Base-by-base conservation (phyloP, 2,797 vertebrate genomes). In the Varecia variegata region DNA sequence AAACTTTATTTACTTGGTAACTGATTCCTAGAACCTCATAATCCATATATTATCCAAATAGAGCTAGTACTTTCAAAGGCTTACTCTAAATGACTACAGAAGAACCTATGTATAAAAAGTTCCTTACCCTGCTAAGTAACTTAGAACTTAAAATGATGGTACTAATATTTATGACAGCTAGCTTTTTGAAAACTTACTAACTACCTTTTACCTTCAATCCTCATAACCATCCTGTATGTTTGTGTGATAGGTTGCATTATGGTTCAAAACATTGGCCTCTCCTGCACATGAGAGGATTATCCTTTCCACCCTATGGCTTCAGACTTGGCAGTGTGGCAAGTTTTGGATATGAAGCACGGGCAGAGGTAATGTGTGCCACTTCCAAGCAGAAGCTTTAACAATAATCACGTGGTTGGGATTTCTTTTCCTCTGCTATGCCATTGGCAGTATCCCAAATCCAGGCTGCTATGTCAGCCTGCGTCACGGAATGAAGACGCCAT, bases 121-220 rank as follows among this genome's bases (percentile, higher is more conserved):
- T 58, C 43, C 15, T 80, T 81, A 73, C 40, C 40, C 62, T 73
- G 38, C n/a, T 80, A 35, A 73, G 32, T 74, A 38, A 58, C 32
- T 86, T 88, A 90, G 62, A 94, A 84, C 58, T 80, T 92, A 84
- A 86, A 71, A 74, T 77, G 54, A 58, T 81, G 60, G 27, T 17
- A 71, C 27, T 76, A 90, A 54, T 90, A 68, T 88, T 88, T 47
- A 90, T 3, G 25, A 76, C 35, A 38, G 32, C 40, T 67, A 73
- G 68, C 25, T 21, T 88, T 86, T 90, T 50, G 12, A 76, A 60
- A 32, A n/a, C 23, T 47, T 52, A 45, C 27, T 47, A 30, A 50
- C 15, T 79, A 18, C 10, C 20, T 1, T 52, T 95, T 71, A 77
- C 45, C 38, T 68, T 84, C 3, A 5, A 9, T 84, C 35, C 43